A percentile compares a stretch with the other conserved stretches of the same genome.
These are phyloP conservation scores for Orchestia grillus DNA, from an alignment of 1,140 invertebrate genomes.

Conservation along the genomic window DNA sequence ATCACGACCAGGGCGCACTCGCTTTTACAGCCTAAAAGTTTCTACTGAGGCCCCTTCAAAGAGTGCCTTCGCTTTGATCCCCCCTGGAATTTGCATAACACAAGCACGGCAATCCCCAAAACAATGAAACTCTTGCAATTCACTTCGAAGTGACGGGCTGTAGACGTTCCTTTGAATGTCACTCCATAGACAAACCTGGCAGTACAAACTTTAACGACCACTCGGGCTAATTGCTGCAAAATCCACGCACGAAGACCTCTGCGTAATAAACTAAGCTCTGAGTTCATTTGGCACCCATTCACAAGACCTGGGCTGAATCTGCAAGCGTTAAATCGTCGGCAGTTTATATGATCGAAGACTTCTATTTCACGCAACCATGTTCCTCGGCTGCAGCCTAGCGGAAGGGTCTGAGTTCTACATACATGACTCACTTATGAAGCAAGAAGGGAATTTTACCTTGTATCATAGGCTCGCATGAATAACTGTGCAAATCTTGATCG, in stretches of 20 bases:
- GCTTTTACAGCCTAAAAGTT: background rate
- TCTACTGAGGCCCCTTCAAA: background rate
- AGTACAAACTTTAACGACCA: slow-evolving; percentile 1
- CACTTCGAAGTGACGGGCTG: background rate
- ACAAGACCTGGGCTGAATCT: background rate
- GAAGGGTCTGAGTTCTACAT: background rate
- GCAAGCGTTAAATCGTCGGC: background rate
- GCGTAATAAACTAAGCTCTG: background rate
- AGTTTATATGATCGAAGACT: background rate
- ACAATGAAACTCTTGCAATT: slow-evolving; percentile 9
- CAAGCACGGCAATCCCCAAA: slow-evolving; percentile 5
- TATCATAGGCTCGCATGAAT: background rate
- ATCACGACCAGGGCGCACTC: background rate
- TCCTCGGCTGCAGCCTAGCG: background rate
- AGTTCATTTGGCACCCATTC: background rate
- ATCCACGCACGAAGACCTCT: background rate
- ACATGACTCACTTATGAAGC: background rate
- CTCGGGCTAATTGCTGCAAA: background rate
- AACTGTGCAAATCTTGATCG: background rate
- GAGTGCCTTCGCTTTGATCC: background rate
- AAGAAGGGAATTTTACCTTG: background rate
- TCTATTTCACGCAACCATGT: background rate
- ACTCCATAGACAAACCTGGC: background rate
- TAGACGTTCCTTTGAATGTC: background rate
- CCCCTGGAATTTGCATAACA: background rate